These are phyloP conservation scores for Conops quadrifasciatus DNA, from an alignment of 2,888 invertebrate genomes.

Conservation along the genomic window DNA sequence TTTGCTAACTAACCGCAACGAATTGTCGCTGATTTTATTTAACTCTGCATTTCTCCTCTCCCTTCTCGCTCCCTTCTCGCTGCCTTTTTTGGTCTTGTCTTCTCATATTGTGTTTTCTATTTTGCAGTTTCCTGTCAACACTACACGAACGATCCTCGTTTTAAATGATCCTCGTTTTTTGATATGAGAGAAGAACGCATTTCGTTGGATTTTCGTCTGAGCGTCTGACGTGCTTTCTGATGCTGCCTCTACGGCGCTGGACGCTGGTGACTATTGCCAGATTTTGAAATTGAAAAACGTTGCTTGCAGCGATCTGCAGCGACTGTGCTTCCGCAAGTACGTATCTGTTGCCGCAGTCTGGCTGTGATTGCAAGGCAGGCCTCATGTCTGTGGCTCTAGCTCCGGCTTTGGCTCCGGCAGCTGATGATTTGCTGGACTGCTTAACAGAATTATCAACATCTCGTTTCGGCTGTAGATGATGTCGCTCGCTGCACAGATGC, in stretches of 20 bases:
- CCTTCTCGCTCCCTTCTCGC: not conserved
- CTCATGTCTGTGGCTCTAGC: too few relatives aligned
- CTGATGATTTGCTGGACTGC: conserved; percentile 10
- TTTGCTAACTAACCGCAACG: conserved; percentile 28
- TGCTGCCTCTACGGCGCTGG: not conserved
- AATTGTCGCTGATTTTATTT: conserved; percentile 20
- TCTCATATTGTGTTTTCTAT: not conserved
- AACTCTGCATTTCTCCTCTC: not conserved
- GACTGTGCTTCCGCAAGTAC: not conserved
- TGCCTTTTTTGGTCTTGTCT: not conserved
- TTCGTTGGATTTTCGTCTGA: conserved; percentile 14
- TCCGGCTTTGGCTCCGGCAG: too few relatives aligned
- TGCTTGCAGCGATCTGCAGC: not conserved
- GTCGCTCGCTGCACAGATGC: not conserved
- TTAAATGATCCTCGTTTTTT: conserved; percentile 27
- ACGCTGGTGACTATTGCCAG: not conserved
- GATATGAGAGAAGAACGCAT: conserved; percentile 29
- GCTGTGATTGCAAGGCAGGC: too few relatives aligned
- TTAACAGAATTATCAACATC: conserved; percentile 24
- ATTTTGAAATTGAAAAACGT: conserved; percentile 27
- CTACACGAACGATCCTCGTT: conserved; percentile 6
- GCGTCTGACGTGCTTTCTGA: not conserved
- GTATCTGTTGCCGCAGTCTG: not conserved
- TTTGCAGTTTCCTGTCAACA: conserved; percentile 26
- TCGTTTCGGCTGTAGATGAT: not conserved